These are phyloP conservation scores for Listronotus bonariensis DNA, from an alignment of 1,140 invertebrate genomes.

Conservation along the genomic window DNA sequence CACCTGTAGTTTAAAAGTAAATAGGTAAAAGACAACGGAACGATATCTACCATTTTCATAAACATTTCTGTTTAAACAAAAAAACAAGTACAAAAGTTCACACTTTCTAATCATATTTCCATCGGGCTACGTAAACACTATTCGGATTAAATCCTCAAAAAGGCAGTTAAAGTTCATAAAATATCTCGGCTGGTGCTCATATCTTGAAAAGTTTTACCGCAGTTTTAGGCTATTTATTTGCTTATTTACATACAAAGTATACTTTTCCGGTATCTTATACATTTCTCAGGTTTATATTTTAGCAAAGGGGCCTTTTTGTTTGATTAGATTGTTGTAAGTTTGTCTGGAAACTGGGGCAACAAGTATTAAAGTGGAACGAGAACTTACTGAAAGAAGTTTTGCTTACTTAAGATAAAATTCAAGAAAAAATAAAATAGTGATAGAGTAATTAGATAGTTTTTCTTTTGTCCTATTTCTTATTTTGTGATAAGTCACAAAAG, in stretches of 20 bases:
- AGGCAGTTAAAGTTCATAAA: conserved; percentile 9
- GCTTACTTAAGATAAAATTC: too few relatives aligned
- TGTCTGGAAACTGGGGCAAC: neutral
- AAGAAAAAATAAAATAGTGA: too few relatives aligned
- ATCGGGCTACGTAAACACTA: neutral
- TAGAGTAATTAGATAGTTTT: too few relatives aligned
- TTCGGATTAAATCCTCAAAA: conserved; percentile 4
- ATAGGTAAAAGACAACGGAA: too few relatives aligned
- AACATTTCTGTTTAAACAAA: too few relatives aligned
- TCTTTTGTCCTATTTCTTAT: too few relatives aligned
- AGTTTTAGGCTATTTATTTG: conserved; percentile 30
- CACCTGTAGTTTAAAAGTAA: too few relatives aligned
- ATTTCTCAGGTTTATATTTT: conserved; percentile 14
- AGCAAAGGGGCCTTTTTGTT: conserved; percentile 14
- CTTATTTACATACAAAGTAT: conserved; percentile 31
- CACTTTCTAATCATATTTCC: neutral
- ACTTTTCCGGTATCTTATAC: conserved; percentile 6
- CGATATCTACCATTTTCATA: too few relatives aligned
- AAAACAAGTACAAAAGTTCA: too few relatives aligned
- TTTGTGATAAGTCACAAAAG: too few relatives aligned
- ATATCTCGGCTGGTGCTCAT: conserved; percentile 12
- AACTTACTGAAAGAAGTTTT: too few relatives aligned
- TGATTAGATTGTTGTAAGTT: conserved; percentile 23
- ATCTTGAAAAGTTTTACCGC: conserved; percentile 23
- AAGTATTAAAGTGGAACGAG: too few relatives aligned